Conservation (phyloP, 1,140 invertebrate species). For the Apis cerana region DNA sequence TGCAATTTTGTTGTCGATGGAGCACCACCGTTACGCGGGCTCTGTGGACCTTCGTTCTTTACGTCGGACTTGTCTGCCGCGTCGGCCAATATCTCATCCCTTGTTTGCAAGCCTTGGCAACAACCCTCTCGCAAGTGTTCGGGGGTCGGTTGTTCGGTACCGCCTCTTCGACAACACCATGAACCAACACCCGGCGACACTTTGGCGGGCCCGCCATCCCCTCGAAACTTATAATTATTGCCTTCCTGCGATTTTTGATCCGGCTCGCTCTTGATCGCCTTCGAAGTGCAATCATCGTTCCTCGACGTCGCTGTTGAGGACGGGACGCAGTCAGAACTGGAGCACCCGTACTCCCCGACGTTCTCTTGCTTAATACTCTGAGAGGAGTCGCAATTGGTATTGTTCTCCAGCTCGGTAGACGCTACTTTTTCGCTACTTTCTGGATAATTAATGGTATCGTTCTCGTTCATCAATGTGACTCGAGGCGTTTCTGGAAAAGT, state of each 20-base stretch:
- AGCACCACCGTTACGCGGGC: slow-evolving; percentile 60
- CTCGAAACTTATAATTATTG: slow-evolving; percentile 81
- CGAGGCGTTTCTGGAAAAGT: slow-evolving; percentile 45
- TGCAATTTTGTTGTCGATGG: slow-evolving; percentile 81
- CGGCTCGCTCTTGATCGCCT: slow-evolving; percentile 70
- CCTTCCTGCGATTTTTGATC: slow-evolving; percentile 59
- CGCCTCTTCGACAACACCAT: slow-evolving; percentile 87
- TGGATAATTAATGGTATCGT: not conserved
- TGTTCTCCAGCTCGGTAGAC: slow-evolving; percentile 6
- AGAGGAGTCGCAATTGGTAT: slow-evolving; percentile 59
- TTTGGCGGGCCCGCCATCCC: slow-evolving; percentile 85
- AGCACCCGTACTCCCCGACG: slow-evolving; percentile 51
- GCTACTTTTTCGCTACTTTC: slow-evolving; percentile 18
- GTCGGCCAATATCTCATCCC: slow-evolving; percentile 85
- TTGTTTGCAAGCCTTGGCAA: slow-evolving; percentile 86
- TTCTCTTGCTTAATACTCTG: slow-evolving; percentile 74
- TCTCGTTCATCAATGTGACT: slow-evolving; percentile 9
- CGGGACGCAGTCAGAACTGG: slow-evolving; percentile 53
- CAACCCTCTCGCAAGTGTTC: slow-evolving; percentile 88
- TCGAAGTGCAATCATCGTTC: slow-evolving; percentile 51
- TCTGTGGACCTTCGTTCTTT: slow-evolving; percentile 73
- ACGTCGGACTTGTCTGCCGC: slow-evolving; percentile 71
- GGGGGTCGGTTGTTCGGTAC: slow-evolving; percentile 85
- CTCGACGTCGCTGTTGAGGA: slow-evolving; percentile 41
- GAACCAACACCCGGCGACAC: slow-evolving; percentile 84